Conservation (phyloP, 2,113 vertebrate genomes). For the Leuciscus idus region DNA sequence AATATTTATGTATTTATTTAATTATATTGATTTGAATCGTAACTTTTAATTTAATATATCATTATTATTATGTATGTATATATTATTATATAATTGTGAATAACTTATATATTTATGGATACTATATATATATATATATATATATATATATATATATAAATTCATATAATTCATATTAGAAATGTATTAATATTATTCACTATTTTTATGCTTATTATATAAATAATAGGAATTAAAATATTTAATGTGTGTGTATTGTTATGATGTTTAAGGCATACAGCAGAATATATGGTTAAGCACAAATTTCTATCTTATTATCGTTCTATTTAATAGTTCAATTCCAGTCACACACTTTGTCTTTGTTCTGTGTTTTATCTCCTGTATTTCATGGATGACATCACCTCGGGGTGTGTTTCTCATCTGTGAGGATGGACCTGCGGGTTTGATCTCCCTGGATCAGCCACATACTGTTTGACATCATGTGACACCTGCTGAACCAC, state of each 20-base stretch:
- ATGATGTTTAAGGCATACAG: neutral
- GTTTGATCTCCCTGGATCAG: conserved; percentile 52
- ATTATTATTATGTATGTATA: too few species aligned
- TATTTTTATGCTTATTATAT: neutral
- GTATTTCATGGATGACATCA: conserved; percentile 25
- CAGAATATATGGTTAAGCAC: neutral
- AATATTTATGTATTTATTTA: too few species aligned
- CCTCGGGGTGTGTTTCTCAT: conserved; percentile 37
- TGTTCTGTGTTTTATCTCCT: conserved; percentile 11
- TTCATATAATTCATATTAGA: too few species aligned
- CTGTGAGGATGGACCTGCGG: conserved; percentile 26
- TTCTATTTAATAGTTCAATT: neutral
- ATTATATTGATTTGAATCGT: too few species aligned
- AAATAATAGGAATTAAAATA: neutral
- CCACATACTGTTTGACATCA: conserved; percentile 40
- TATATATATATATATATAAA: too few species aligned
- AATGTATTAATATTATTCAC: too few species aligned
- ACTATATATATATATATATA: too few species aligned
- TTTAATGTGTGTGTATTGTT: neutral
- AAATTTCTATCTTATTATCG: neutral
- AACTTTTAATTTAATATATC: too few species aligned
- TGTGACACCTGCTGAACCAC: conserved; percentile 44
- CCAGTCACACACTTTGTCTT: conserved; percentile 23
- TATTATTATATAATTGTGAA: too few species aligned
- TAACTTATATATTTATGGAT: too few species aligned